Conservation (phyloP, 2,797 vertebrate species). For the Macrochelys suwanniensis region DNA sequence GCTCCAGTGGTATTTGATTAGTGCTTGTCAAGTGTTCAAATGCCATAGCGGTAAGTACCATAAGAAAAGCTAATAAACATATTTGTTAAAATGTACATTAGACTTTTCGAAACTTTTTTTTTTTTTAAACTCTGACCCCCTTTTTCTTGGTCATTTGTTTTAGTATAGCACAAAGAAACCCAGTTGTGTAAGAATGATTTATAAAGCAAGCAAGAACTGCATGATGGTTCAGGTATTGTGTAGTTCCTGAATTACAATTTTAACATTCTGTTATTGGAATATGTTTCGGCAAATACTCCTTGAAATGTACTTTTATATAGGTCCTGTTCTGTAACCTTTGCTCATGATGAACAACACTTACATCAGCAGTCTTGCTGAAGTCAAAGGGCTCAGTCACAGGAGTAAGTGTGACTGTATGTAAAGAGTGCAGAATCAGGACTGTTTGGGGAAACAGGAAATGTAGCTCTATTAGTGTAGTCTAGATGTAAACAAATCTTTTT, state of each 20-base stretch:
- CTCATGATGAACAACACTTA: not conserved
- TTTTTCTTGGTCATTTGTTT: not conserved
- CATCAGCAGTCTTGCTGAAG: not conserved
- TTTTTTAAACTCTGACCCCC: not conserved
- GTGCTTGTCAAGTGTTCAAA: not conserved
- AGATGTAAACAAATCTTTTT: not conserved
- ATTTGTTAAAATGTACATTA: not conserved
- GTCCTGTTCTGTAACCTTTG: not conserved
- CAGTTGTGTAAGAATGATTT: no score
- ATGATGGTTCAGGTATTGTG: not conserved
- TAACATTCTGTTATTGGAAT: not conserved
- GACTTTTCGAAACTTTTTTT: not conserved
- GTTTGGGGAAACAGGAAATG: not conserved
- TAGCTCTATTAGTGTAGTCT: not conserved
- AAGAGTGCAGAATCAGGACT: accelerated
- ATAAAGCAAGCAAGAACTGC: not conserved
- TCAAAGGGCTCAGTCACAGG: not conserved
- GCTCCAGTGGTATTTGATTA: not conserved
- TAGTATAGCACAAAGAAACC: not conserved
- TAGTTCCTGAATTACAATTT: not conserved
- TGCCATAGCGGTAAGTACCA: not conserved
- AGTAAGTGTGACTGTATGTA: not conserved
- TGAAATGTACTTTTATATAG: not conserved
- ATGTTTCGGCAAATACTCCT: not conserved
- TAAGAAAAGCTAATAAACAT: not conserved